Base-by-base conservation (phyloP, 2,888 invertebrate genomes). In the Euplagia quadripunctaria region DNA sequence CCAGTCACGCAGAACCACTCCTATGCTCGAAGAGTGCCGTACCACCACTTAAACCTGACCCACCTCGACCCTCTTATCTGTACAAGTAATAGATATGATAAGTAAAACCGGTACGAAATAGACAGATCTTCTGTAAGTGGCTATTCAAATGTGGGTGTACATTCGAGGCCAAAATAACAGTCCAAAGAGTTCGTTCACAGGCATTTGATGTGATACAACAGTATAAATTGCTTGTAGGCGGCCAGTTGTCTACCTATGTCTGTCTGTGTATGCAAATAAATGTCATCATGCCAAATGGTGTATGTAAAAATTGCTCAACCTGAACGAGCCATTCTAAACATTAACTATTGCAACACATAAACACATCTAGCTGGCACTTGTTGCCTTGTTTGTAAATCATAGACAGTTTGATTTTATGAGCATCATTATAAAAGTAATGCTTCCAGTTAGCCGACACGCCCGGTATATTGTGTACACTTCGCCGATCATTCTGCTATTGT, bases 161-260 rank as follows among this genome's bases (percentile, higher is more conserved):
- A 90, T 79, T 89, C 91, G 91, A 93, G 93, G 94, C 87, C 92
- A 89, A 89, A 91, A 90, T 77, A 85, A 88, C 90, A 87, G 78
- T 78, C 43, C 61, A 72, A 72, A 79, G 74, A 79, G 81, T 85
- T 83, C 82, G 82, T 84, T 81, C 82, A 79, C 84, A 83, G 79
- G 81, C 72, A 12, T 84, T 85, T 82, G 74, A 79, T 78, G 79
- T 82, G 81, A 76, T 78, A 82, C 78, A 65, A 78, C 79, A 77
- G 79, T 79, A 74, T 77, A 79, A 78, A 78, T 76, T 77, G 76
- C 69, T 75, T 81, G 92, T 92, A 87, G 92, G 92, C 88, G 90
- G 86, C 82, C 72, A 77, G 76, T 83, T 80, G 87, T 86, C 85
- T 82, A 31, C 82, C 77, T 74, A 73, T 46, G 43, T 31, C 79